Evolutionary conservation across 2,888 invertebrate species (phyloP), one percentile per base, ranked within the genome.

Genomic region (Nephrocerus scutellatus): DNA sequence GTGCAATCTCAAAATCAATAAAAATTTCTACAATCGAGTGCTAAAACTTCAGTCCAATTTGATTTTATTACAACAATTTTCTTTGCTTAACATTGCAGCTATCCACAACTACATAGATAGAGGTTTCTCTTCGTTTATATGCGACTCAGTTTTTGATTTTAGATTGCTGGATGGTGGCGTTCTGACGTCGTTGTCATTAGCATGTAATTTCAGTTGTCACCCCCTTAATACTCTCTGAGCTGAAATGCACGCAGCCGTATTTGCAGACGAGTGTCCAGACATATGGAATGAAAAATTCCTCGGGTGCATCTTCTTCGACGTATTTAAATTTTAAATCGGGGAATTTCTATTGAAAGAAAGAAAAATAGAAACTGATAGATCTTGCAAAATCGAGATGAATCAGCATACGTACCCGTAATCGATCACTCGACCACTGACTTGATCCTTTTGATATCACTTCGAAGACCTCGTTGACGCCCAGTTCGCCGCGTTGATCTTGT

Each of bases 211-310:
- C 68, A 21, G 60, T 63, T 40, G 61, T 61, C 14, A 66, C 57
- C 36, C 59, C 58, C 48, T 66, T 67, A 29, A 68, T 63, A 47
- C 59, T 66, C 48, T 68, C 68, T 15, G 68, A 68, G 50, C 59
- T 68, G 41, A 68, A 68, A 51, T 67, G 68, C 30, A 68, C 63
- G 53, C 63, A 66, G 36, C 77, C 77, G 48, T 75, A 74, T 24
- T 70, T 72, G 52, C 73, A 79, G 30, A 96, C 86, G 36, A 98
- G 73, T 4, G 87, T 86, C 98, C 98, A 98, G 16, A 97, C 90
- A 67, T 99, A 98, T 0, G 98, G 98, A 51, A 97, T 92, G 73
- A 99, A 98, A 74, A 98, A 98, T 60, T 97, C 96, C 66, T 97
- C 97, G 0, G 97, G 97, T 41, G 88, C 82, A 49, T 97, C 97